A percentile compares a stretch with the other conserved stretches of the same genome.
Conservation (phyloP, 2,797 vertebrate species). For the Poeciliopsis infans region DNA sequence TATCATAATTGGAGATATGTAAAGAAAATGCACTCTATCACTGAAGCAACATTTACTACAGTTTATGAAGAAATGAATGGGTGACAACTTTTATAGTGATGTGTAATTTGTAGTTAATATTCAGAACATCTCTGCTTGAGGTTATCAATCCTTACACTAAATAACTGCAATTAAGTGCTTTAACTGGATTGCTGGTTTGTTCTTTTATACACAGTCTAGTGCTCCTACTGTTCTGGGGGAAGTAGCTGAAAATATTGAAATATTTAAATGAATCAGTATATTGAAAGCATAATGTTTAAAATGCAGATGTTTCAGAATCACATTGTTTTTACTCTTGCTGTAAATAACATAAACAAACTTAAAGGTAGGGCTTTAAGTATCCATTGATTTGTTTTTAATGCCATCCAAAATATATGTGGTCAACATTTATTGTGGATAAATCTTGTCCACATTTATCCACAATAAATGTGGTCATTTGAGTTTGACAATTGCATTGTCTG, state of each 20-base stretch:
- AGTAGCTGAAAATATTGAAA: not conserved
- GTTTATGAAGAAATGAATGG: not conserved
- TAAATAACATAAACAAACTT: not conserved
- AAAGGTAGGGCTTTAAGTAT: not conserved
- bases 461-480: not conserved
- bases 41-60: not conserved
- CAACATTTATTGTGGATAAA: too few relatives aligned
- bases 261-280: not conserved
- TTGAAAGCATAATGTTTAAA: not conserved
- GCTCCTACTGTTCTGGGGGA: not conserved
- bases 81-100: not conserved
- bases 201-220: not conserved
- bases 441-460: too few relatives aligned
- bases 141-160: not conserved
- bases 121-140: constrained; percentile 2
- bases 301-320: not conserved
- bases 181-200: not conserved
- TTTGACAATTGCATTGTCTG: not conserved
- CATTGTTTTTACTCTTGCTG: not conserved
- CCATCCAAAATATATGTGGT: not conserved
- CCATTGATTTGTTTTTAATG: not conserved
- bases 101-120: not conserved
- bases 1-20: not conserved
- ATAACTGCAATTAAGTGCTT: not conserved
- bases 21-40: not conserved